phyloP scores from a whole-genome alignment of 2,888 invertebrate genomes.

The Thymelicus lineola region DNA sequence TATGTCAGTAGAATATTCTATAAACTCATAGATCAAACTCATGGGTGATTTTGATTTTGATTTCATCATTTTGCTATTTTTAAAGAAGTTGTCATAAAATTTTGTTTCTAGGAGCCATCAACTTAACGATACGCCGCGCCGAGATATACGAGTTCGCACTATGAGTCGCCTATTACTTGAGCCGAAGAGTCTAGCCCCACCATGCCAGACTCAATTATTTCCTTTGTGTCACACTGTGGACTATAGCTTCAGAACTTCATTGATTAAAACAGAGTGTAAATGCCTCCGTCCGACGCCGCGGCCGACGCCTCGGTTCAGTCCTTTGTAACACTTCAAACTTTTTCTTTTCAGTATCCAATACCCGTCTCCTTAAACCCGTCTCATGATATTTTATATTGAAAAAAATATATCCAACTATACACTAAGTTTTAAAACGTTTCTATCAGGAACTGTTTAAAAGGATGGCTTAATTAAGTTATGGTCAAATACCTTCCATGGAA shows the following conservation, averaged over 20 bases:
- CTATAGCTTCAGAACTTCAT: conserved; percentile 74
- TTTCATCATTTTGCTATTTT: too few species aligned
- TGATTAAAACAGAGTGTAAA: conserved; percentile 79
- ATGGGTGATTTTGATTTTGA: too few species aligned
- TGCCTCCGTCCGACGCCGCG: conserved; percentile 54
- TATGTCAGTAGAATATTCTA: too few species aligned
- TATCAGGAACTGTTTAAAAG: neutral
- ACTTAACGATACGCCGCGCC: too few species aligned
- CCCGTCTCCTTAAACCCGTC: neutral
- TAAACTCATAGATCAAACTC: too few species aligned
- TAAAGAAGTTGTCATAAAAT: too few species aligned
- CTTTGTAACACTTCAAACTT: conserved; percentile 64
- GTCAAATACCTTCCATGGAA: too few species aligned
- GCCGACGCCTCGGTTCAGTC: conserved; percentile 49
- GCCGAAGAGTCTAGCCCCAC: conserved; percentile 16
- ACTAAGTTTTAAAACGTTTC: conserved; percentile 38
- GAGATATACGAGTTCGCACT: too few species aligned
- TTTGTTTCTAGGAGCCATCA: too few species aligned
- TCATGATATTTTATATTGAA: neutral
- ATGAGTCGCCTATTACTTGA: conserved; percentile 24
- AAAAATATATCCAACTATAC: conserved; percentile 16
- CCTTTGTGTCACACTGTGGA: conserved; percentile 66
- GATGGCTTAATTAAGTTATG: too few species aligned
- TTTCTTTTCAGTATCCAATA: conserved; percentile 51
- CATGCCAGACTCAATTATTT: conserved; percentile 70